Evolutionary conservation across 2,797 vertebrate genomes (phyloP).

Genomic region (Lithobates sylvaticus): DNA sequence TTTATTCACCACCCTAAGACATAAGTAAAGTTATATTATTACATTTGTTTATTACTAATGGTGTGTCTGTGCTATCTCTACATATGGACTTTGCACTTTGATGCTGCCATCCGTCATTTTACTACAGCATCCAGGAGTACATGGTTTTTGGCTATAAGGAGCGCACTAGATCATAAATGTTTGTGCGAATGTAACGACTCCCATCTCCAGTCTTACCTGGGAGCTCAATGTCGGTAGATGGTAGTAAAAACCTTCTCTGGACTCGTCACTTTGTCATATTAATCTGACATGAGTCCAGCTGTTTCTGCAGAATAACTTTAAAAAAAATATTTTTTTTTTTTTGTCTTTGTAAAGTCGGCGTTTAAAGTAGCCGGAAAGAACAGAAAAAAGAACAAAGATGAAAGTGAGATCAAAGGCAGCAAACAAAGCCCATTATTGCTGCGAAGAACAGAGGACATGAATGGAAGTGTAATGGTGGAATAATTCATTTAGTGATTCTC

Average conservation of each 20-base stretch:
- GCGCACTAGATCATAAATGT: too few species aligned
- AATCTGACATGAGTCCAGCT: conserved; percentile 17
- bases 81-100: too few species aligned
- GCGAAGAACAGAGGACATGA: background rate
- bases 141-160: too few species aligned
- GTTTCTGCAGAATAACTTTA: background rate
- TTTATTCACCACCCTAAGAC: too few species aligned
- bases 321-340: conserved; percentile 23
- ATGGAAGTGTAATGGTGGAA: conserved; percentile 14
- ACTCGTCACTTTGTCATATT: background rate
- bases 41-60: too few species aligned
- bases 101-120: too few species aligned
- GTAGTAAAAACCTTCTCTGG: too few species aligned
- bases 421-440: conserved; percentile 48
- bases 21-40: too few species aligned
- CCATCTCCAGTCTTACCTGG: background rate
- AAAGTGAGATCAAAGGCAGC: conserved; percentile 45
- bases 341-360: conserved; percentile 1
- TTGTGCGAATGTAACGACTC: too few species aligned
- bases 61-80: too few species aligned
- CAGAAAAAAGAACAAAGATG: conserved; percentile 28
- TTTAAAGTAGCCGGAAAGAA: conserved; percentile 22
- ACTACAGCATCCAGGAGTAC: too few species aligned
- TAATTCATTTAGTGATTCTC: conserved; percentile 44
- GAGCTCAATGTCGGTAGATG: background rate